Base-by-base conservation (phyloP, 2,113 vertebrate genomes). In the Alosa alosa region DNA sequence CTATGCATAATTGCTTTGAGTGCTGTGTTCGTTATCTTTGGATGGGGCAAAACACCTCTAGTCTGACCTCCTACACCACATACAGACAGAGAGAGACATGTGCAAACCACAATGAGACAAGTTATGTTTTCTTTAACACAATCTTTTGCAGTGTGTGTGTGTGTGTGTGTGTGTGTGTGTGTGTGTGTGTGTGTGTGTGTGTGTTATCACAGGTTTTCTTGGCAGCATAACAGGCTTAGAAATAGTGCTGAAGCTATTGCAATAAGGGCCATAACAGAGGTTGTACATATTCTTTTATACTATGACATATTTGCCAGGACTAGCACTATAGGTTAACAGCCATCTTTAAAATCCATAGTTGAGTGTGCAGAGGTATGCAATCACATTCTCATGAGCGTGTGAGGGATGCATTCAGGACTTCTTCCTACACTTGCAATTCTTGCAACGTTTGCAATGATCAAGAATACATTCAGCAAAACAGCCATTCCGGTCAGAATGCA, bases 1-100 rank as follows among this genome's bases (percentile, higher is more conserved):
- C 86, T 82, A 81, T 87, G 49, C 83, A 84, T 90, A 90, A 90
- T 90, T 90, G 86, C 84, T 90, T 86, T 88, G 83, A 86, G 86
- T 85, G 85, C 81, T 49, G 82, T 44, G 72, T 89, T 86, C 81
- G 87, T 88, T 88, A 86, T 90, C 75, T 22, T 11, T 31, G 15
- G 72, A 78, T 78, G 72, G 72, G 72, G 72, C 72, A 78, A 36
- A 78, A 78, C 72, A 78, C 72, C 72, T 78, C 72, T 10, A 39
- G 11, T 78, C 31, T 78, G 72, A 78, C 72, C 72, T 78, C 72
- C 31, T 78, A 17, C 25, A 17, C 72, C 39, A 18, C 72, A 13
- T 39, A 31, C 36, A 78, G 72, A 39, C 72, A 78, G 20, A 22
- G 2, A 25, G 31, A 78, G 72, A 78, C 10, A 10, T 39, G 31